A percentile compares a stretch with the other conserved stretches of the same genome.
phyloP scores from a whole-genome alignment of 2,797 vertebrate species.

The Alauda arvensis region DNA sequence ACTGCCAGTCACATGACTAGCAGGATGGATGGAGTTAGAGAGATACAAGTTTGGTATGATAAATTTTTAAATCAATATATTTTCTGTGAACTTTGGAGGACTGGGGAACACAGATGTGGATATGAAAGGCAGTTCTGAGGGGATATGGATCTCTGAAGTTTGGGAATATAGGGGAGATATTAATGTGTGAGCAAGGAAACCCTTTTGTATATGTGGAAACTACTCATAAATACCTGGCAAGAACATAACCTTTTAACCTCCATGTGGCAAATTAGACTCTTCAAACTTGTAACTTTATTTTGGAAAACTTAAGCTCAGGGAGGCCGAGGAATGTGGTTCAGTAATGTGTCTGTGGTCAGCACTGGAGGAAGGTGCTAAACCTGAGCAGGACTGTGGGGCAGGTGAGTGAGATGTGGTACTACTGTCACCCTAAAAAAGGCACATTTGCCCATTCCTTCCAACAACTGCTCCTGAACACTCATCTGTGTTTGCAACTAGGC shows the following conservation, averaged over 20 bases:
- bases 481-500: neutral
- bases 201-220: neutral
- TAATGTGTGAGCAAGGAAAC: neutral
- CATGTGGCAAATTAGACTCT: neutral
- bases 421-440: neutral
- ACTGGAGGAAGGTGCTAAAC: neutral
- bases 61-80: neutral
- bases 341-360: neutral
- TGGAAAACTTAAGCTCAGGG: neutral
- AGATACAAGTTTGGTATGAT: neutral
- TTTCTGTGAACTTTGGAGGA: neutral
- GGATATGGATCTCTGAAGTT: neutral
- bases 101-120: neutral
- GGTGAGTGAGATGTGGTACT: neutral
- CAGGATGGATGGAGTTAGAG: no score
- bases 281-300: neutral
- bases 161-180: neutral
- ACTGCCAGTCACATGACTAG: neutral
- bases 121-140: neutral
- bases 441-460: neutral
- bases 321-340: neutral
- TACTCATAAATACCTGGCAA: neutral
- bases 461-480: neutral
- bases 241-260: neutral
- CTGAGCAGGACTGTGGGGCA: accelerated